Conservation (phyloP, 2,113 vertebrate genomes). For the Corydoras sp. region DNA sequence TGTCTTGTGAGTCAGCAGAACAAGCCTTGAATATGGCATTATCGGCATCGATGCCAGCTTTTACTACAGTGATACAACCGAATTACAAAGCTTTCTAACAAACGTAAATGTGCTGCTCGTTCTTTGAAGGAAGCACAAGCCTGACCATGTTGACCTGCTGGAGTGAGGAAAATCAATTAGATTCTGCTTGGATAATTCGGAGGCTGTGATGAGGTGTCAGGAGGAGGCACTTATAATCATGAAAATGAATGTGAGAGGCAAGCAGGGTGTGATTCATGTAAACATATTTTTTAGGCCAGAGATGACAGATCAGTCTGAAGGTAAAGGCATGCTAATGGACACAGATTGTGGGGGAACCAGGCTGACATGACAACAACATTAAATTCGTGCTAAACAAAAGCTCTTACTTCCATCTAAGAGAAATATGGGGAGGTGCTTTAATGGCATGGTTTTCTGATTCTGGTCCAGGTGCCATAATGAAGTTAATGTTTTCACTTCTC, state of each 20-base stretch:
- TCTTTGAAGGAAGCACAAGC: constrained; percentile 1
- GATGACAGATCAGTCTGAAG: constrained; percentile 20
- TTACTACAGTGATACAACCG: not conserved
- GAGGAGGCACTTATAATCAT: constrained; percentile 22
- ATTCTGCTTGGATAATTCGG: constrained; percentile 24
- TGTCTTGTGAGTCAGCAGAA: constrained; percentile 6
- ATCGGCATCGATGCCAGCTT: not conserved
- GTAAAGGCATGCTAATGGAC: constrained; percentile 25
- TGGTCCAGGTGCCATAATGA: too few relatives aligned
- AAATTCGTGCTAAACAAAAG: not conserved
- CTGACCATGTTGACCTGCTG: constrained; percentile 6
- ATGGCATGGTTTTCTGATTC: too few relatives aligned
- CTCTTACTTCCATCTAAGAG: not conserved
- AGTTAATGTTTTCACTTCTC: too few relatives aligned
- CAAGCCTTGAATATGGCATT: constrained; percentile 25
- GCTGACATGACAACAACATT: not conserved
- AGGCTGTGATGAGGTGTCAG: constrained; percentile 34
- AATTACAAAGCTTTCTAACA: constrained; percentile 11
- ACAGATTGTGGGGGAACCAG: not conserved
- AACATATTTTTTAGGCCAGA: constrained; percentile 38
- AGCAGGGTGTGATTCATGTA: constrained; percentile 23
- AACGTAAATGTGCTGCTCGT: not conserved
- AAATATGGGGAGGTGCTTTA: too few relatives aligned
- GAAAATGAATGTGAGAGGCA: constrained; percentile 32
- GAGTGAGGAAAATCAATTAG: not conserved